Base-by-base conservation (phyloP, 1,140 invertebrate genomes). In the Cotesia vestalis region DNA sequence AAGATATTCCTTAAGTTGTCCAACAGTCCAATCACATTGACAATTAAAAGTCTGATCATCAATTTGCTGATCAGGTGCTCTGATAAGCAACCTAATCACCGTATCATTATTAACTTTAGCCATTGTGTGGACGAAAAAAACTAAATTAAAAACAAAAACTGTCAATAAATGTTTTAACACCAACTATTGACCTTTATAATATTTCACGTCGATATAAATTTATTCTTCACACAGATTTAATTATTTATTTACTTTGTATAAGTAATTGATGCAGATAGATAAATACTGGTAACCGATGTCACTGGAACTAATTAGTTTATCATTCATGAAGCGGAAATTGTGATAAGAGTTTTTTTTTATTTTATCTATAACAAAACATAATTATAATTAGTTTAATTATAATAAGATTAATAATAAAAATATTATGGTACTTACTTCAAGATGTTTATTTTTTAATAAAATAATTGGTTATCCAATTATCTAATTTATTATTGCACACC, bases 61-160 rank as follows among this genome's bases (percentile, higher is more conserved):
- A 78, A 96, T 91, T 86, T 95, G 92, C 83, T 96, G 94, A 88
- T 95, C 95, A 17, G 95, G 94, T 27, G 94, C 94, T 86, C 95
- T 96, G 52, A 96, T 93, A 78, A 96, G 89, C 66, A 96, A 84
- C 63, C 90, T 92, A 69, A 95, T 90, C 69, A 90, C 40, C 11
- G 40, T 89, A 71, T 20, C 14, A 52, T 51, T 34, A 36, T 51
- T 11, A 34, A 67, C 11, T 40, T 40, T 35, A n/a, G 53, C 66
- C 66, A 67, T 67, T 46, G 27, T 35, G 46, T 35, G 8, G 27
- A 52, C 4, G 51, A 20, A 64, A 14, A 20, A 14, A 14, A 55
- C 12, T 6, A 4, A 55, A n/a, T 12, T 6, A 55, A 55, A 55
- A 14, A 46, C 2, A 46, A 46, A 46, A 46, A 6, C 11, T 8